A percentile compares a stretch with the other conserved stretches of the same genome.
These are phyloP conservation scores for Chionoecetes opilio DNA, from an alignment of 1,140 invertebrate species.

Conservation along the genomic window DNA sequence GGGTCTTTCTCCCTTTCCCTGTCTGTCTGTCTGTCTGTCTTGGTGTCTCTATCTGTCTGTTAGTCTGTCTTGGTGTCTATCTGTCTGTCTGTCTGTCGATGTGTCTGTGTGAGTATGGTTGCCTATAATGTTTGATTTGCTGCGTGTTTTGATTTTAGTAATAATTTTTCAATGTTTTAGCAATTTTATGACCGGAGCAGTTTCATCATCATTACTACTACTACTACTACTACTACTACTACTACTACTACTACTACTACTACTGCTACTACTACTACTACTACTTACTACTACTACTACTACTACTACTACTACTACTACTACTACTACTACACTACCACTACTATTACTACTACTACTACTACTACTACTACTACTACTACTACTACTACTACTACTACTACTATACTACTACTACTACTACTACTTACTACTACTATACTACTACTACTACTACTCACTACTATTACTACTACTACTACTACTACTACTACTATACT, in stretches of 20 bases:
- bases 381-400: too few relatives aligned
- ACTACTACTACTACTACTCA: neutral
- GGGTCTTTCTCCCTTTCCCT: neutral
- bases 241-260: constrained; percentile 19
- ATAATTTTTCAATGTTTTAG: neutral
- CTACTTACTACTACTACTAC: too few relatives aligned
- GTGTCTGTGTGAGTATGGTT: too few relatives aligned
- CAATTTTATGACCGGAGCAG: too few relatives aligned
- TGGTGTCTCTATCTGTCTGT: neutral
- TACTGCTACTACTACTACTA: neutral
- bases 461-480: constrained; percentile 10
- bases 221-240: neutral
- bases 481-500: neutral
- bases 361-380: too few relatives aligned
- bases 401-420: neutral
- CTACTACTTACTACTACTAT: neutral
- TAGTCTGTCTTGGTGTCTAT: neutral
- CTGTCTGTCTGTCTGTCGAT: too few relatives aligned
- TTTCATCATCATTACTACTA: too few relatives aligned
- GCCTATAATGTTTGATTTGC: neutral
- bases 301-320: too few relatives aligned
- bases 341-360: too few relatives aligned
- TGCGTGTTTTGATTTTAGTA: neutral
- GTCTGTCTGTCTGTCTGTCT: too few relatives aligned
- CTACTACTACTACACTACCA: too few relatives aligned